These are phyloP conservation scores for Arothron firmamentum DNA, from an alignment of 2,113 vertebrate species.

Conservation along the genomic window DNA sequence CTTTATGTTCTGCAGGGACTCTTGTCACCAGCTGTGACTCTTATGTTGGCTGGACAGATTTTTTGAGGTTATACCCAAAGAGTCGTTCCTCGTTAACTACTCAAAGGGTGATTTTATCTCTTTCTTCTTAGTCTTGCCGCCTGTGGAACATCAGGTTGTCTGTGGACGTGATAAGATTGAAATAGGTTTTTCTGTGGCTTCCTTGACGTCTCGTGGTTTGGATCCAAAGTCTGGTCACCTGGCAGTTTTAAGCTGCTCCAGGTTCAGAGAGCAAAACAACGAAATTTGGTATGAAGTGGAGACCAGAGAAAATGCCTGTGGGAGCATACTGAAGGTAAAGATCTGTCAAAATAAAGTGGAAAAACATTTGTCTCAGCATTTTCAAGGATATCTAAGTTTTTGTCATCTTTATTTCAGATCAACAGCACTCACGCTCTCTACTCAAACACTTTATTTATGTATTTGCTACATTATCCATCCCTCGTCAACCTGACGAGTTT, in stretches of 20 bases:
- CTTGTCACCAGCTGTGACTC: constrained; percentile 39
- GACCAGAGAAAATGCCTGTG: constrained; percentile 39
- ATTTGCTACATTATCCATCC: constrained; percentile 14
- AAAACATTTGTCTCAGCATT: too few species aligned
- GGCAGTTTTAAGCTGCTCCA: constrained; percentile 41
- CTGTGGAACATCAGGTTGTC: constrained; percentile 31
- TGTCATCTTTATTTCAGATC: constrained; percentile 45
- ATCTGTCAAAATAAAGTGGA: not conserved
- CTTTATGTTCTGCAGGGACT: constrained; percentile 15
- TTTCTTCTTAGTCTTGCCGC: not conserved
- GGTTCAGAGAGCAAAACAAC: not conserved
- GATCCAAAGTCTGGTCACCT: constrained; percentile 52
- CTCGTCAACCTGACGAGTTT: constrained; percentile 33
- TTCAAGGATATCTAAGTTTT: not conserved
- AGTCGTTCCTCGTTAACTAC: too few species aligned
- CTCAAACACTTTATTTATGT: constrained; percentile 63
- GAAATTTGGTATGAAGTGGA: constrained; percentile 57
- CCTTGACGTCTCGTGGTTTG: constrained; percentile 22
- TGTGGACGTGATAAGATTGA: constrained; percentile 45
- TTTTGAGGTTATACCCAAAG: too few species aligned
- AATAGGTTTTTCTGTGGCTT: constrained; percentile 30
- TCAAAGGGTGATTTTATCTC: not conserved
- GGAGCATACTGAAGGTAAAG: constrained; percentile 59
- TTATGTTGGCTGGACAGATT: too few species aligned
- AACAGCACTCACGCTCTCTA: constrained; percentile 62